Evolutionary conservation across 1,140 invertebrate species (phyloP).

Genomic region (Wiebesia pumilae): DNA sequence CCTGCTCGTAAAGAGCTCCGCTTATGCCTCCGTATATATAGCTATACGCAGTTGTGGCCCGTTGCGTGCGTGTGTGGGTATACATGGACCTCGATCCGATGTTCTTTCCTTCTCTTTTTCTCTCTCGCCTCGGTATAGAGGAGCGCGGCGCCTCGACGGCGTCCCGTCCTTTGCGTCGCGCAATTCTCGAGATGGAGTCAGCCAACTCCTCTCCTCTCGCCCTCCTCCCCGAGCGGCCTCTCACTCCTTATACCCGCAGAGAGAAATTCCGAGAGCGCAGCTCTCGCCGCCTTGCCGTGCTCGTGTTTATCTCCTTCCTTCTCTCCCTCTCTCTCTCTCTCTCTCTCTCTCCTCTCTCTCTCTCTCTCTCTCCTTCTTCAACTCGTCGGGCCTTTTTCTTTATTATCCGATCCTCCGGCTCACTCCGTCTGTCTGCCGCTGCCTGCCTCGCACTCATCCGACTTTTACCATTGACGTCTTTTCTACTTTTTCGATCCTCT

Average conservation of each 20-base stretch:
- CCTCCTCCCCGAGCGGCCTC: neutral
- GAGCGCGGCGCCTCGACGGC: constrained; percentile 21
- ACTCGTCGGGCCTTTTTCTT: constrained; percentile 47
- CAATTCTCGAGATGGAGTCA: constrained; percentile 50
- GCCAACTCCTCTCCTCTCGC: constrained; percentile 33
- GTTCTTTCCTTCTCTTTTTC: constrained; percentile 21
- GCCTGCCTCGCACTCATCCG: constrained; percentile 39
- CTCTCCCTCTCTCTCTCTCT: constrained; percentile 47
- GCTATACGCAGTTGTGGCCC: neutral
- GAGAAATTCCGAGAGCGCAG: constrained; percentile 47
- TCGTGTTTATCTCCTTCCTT: constrained; percentile 55
- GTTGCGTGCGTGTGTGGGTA: neutral
- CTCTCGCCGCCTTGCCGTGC: constrained; percentile 26
- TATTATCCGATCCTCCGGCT: constrained; percentile 44
- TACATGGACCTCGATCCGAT: constrained; percentile 18
- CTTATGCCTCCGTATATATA: constrained; percentile 16
- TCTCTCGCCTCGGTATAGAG: constrained; percentile 30
- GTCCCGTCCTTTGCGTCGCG: constrained; percentile 37
- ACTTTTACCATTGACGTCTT: constrained; percentile 56
- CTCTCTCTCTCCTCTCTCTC: constrained; percentile 55
- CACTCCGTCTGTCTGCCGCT: constrained; percentile 52
- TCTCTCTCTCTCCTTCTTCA: constrained; percentile 43
- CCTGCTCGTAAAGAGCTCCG: constrained; percentile 18
- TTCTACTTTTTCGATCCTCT: constrained; percentile 60
- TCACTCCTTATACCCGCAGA: neutral